These are phyloP conservation scores for Colistium nudipinnis DNA, from an alignment of 2,113 vertebrate species.

Conservation along the genomic window DNA sequence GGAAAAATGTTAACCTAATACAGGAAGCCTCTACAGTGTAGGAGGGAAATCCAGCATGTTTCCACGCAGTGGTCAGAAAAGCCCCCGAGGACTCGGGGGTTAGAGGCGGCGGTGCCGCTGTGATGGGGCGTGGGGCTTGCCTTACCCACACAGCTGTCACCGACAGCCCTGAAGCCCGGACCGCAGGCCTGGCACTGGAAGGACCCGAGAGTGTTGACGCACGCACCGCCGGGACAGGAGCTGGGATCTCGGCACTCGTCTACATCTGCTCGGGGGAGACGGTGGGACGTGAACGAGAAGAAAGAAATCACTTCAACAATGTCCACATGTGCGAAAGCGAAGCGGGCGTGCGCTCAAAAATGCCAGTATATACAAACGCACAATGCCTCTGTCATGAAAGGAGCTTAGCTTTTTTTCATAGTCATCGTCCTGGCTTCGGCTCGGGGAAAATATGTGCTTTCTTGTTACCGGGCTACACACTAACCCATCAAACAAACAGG, in stretches of 20 bases:
- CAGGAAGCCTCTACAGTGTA: slow-evolving; percentile 45
- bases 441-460: slow-evolving; percentile 59
- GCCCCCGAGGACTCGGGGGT: slow-evolving; percentile 10
- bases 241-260: slow-evolving; percentile 84
- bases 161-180: slow-evolving; percentile 82
- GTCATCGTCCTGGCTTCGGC: slow-evolving; percentile 58
- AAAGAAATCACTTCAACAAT: slow-evolving; percentile 38
- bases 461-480: slow-evolving; percentile 52
- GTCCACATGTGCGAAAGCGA: slow-evolving; percentile 4
- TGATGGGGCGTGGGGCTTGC: slow-evolving; percentile 31
- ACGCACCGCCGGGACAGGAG: slow-evolving; percentile 82
- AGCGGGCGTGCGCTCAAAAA: slow-evolving; percentile 3
- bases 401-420: slow-evolving; percentile 46
- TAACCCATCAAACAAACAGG: slow-evolving; percentile 55
- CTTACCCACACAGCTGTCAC: slow-evolving; percentile 89
- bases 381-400: slow-evolving; percentile 16
- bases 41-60: slow-evolving; percentile 61
- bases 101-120: slow-evolving; percentile 19
- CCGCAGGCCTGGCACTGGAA: slow-evolving; percentile 87
- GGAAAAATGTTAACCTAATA: slow-evolving; percentile 58
- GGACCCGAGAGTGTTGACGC: slow-evolving; percentile 87
- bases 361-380: slow-evolving; percentile 16
- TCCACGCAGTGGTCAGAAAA: slow-evolving; percentile 47
- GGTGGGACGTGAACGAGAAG: slow-evolving; percentile 22
- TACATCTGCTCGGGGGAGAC: slow-evolving; percentile 70